Evolutionary conservation across 2,888 invertebrate genomes (phyloP).

Genomic region (Pseudococcus longispinus): DNA sequence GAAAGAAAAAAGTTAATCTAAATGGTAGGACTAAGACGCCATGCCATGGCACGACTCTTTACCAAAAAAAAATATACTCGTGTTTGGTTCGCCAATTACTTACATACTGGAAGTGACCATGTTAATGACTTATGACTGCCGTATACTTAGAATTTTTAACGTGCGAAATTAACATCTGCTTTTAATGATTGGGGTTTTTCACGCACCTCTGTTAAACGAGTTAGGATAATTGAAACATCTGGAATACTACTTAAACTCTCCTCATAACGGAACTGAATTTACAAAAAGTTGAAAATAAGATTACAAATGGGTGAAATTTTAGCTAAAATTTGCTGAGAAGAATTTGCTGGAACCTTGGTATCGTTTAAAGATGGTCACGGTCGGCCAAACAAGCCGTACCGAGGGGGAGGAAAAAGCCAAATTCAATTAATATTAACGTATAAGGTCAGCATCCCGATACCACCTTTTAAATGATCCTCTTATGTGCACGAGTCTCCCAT

Average conservation of each 20-base stretch:
- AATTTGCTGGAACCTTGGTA: neutral
- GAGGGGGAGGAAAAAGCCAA: neutral
- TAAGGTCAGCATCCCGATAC: conserved; percentile 37
- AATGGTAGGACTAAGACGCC: neutral
- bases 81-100: neutral
- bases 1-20: neutral
- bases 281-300: too few species aligned
- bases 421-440: conserved; percentile 46
- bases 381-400: neutral
- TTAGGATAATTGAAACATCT: neutral
- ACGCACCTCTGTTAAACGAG: neutral
- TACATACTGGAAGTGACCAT: neutral
- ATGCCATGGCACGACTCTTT: neutral
- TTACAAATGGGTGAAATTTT: neutral
- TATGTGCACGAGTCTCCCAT: conserved; percentile 43
- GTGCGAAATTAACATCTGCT: neutral
- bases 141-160: neutral
- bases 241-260: neutral
- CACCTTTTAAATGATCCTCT: conserved; percentile 47
- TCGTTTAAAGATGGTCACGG: neutral
- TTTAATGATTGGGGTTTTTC: neutral
- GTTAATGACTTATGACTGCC: neutral
- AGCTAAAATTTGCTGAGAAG: neutral
- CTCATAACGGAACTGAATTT: neutral
- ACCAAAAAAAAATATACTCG: neutral